Conservation (phyloP, 2,888 invertebrate species). For the Oeneis ivallda region DNA sequence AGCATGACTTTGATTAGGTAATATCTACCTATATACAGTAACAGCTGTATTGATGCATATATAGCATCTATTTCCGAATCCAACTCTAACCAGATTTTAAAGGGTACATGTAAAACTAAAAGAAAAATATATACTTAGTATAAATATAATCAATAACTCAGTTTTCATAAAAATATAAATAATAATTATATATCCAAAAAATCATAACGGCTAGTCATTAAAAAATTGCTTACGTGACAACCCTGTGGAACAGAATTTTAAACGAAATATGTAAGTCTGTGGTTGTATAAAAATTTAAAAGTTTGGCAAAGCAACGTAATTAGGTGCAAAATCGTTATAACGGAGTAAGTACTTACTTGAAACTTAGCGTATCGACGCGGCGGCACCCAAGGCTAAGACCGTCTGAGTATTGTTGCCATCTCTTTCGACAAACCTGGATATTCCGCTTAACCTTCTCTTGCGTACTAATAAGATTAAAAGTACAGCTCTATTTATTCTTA, state of each 20-base stretch:
- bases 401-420: slow-evolving; percentile 18
- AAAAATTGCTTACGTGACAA: background rate
- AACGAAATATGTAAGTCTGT: slow-evolving; percentile 11
- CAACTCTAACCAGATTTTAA: too few species aligned
- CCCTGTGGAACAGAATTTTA: slow-evolving; percentile 1
- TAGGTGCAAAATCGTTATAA: slow-evolving; percentile 33
- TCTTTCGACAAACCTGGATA: background rate
- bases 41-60: too few species aligned
- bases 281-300: slow-evolving; percentile 8
- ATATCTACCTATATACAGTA: too few species aligned
- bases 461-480: background rate
- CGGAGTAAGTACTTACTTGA: slow-evolving; percentile 18
- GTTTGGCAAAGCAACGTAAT: slow-evolving; percentile 28
- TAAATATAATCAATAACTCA: too few species aligned
- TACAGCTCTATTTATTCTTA: too few species aligned
- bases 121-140: too few species aligned
- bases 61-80: too few species aligned
- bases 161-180: too few species aligned
- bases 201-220: too few species aligned
- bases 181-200: too few species aligned
- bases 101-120: too few species aligned
- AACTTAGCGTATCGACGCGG: slow-evolving; percentile 22
- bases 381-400: slow-evolving; percentile 25
- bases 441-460: background rate
- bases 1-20: too few species aligned